A percentile compares a stretch with the other conserved stretches of the same genome.
Evolutionary conservation across 2,888 invertebrate species (phyloP).

Genomic region (Crepidodera aurea): DNA sequence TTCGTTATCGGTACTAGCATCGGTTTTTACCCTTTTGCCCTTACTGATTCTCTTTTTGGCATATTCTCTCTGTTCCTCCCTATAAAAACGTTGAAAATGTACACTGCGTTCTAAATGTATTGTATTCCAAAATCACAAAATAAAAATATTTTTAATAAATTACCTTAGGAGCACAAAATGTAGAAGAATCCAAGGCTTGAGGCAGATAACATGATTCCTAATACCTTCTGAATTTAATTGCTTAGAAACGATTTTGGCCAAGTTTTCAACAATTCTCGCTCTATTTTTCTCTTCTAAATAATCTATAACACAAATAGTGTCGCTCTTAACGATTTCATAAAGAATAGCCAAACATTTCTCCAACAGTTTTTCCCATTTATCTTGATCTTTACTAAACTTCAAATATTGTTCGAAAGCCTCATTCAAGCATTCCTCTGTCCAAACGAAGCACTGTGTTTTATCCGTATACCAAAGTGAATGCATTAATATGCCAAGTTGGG

Average conservation of each 20-base stretch:
- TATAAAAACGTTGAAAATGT: no score
- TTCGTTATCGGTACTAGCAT: constrained; percentile 30
- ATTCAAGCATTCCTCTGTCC: constrained; percentile 79
- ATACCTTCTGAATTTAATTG: constrained; percentile 78
- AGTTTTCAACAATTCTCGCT: constrained; percentile 73
- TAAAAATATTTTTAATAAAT: constrained; percentile 34
- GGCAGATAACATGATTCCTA: constrained; percentile 72
- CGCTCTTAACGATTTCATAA: constrained; percentile 64
- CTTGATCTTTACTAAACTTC: constrained; percentile 61
- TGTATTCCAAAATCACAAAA: no score
- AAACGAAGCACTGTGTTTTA: constrained; percentile 71
- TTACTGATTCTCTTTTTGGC: constrained; percentile 61
- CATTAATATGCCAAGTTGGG: constrained; percentile 60
- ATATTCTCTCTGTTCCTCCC: constrained; percentile 75
- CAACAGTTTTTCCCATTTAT: constrained; percentile 59
- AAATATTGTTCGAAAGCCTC: constrained; percentile 69
- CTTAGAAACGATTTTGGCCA: constrained; percentile 78
- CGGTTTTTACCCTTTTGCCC: constrained; percentile 51
- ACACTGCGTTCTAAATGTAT: no score
- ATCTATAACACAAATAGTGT: constrained; percentile 63
- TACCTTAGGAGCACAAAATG: constrained; percentile 78
- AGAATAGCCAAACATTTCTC: constrained; percentile 62
- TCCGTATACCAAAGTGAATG: constrained; percentile 63
- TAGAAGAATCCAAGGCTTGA: constrained; percentile 84
- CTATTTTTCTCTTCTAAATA: constrained; percentile 68